Evolutionary conservation across 2,888 invertebrate species (phyloP), one percentile per base, ranked within the genome.

Genomic region (Aspidiotus destructor): DNA sequence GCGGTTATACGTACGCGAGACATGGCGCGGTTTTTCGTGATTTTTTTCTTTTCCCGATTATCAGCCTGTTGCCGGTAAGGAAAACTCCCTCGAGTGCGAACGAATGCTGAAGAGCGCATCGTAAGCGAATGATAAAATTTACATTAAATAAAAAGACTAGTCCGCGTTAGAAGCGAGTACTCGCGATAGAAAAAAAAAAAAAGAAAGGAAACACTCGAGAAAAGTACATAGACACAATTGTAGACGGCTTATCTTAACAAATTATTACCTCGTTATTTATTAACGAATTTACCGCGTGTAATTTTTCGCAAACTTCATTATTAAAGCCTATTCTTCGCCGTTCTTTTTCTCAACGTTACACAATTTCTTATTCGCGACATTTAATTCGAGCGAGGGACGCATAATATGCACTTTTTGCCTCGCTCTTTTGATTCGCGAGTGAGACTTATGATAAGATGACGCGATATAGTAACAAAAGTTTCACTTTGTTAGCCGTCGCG

Each of bases 181-280:
- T 28, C 28, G 28, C 28, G 28, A 28, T 28, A 28, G 28, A 28
- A 28, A 28, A 28, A 28, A 28, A 28, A 28, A 28, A 28, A 13
- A 48, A 48, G 10, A 48, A 48, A 48, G n/a, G 11, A 48, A 48
- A 48, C 48, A 48, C 48, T 48, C n/a, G 48, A 48, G 48, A 48
- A 48, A 48, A n/a, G 48, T 48, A 48, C 28, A 28, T 28, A 28
- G 28, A 28, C 28, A 28, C 48, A 48, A 48, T n/a, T 48, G 48
- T 48, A n/a, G 11, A 13, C 48, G 48, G 48, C 48, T 48, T 48
- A 48, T 48, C 48, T 48, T n/a, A 48, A 48, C 48, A 48, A n/a
- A 13, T 48, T 48, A 48, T 48, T 48, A n/a, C 48, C 48, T 11
- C n/a, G 48, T 48, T 48, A 48, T 48, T 48, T 48, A 48, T 48